These are phyloP conservation scores for Tribolium madens DNA, from an alignment of 1,140 invertebrate species.

Conservation along the genomic window DNA sequence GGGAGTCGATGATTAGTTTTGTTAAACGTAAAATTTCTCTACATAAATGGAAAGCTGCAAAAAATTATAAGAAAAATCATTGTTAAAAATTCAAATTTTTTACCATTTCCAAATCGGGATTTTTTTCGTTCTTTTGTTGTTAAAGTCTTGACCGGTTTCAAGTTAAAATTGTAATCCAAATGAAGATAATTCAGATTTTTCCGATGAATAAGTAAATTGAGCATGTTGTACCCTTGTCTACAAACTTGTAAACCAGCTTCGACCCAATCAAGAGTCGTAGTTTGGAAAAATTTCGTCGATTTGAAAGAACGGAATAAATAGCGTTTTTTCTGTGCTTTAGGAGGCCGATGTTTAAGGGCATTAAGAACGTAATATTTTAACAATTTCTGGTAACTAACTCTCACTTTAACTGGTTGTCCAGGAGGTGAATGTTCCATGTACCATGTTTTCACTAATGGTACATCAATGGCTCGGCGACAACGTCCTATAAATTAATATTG, in stretches of 20 bases:
- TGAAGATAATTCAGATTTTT: slow-evolving; percentile 99
- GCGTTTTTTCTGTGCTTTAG: slow-evolving; percentile 98
- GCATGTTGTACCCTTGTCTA: slow-evolving; percentile 99
- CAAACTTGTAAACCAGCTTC: slow-evolving; percentile 98
- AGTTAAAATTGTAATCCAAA: slow-evolving; percentile 99
- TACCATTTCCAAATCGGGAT: slow-evolving; percentile 98
- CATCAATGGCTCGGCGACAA: slow-evolving; percentile 91
- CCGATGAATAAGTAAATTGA: slow-evolving; percentile 98
- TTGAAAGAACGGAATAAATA: slow-evolving; percentile 99
- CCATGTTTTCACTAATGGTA: slow-evolving; percentile 98
- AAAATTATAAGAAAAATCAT: too few species aligned
- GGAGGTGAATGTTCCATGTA: slow-evolving; percentile 98
- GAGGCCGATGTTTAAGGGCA: slow-evolving; percentile 95
- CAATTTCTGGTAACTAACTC: slow-evolving; percentile 99
- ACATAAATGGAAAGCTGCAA: slow-evolving; percentile 96
- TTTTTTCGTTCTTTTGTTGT: slow-evolving; percentile 99
- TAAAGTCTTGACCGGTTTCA: slow-evolving; percentile 99
- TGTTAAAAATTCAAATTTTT: too few species aligned
- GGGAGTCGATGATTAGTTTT: slow-evolving; percentile 98
- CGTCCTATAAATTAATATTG: slow-evolving; percentile 70
- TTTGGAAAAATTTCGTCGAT: slow-evolving; percentile 99
- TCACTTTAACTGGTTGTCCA: slow-evolving; percentile 98
- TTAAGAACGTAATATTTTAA: slow-evolving; percentile 99
- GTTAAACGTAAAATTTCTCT: slow-evolving; percentile 97
- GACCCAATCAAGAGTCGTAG: slow-evolving; percentile 99